Evolutionary conservation across 2,113 vertebrate species (phyloP), one percentile per base, ranked within the genome.

Genomic region (Girardinichthys multiradiatus): DNA sequence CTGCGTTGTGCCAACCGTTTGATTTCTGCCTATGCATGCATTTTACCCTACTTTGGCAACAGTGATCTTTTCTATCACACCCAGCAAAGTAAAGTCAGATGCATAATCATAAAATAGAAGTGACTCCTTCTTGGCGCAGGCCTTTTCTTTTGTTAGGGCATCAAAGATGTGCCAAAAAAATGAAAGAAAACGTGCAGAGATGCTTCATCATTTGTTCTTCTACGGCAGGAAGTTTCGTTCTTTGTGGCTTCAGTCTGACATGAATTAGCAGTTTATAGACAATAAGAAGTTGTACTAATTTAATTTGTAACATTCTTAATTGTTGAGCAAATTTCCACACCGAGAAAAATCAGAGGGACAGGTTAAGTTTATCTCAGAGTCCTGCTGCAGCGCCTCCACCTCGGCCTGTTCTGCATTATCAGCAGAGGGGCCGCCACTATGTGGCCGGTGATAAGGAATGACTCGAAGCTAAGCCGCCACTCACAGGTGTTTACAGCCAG

Each of bases 401-500:
- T 61, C 19, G 72, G 87, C 84, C 92, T 94, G 93, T 79, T 94
- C 88, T 85, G 72, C 84, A 92, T 94, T 94, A 92, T 61, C 62
- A 80, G 83, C 70, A 21, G 29, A 37, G 80, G 90, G 89, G 89
- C 88, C 73, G 68, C 83, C 77, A 57, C 74, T 83, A 77, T 66
- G 80, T 89, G 86, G 86, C 85, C 89, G 64, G 68, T 76, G 91
- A 93, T 89, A 83, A 87, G 79, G 84, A 69, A 83, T 54, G 90
- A 88, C 87, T 84, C 69, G 31, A 39, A 64, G 54, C 84, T 82
- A 88, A 91, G 82, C 74, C 89, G 42, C 76, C 82, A 84, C 86
- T 86, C 89, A 60, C 93, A 93, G 93, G 93, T 94, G 93, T 94
- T 94, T 92, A 91, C 84, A 87, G 81, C 87, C 28, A 76, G 92